phyloP scores from a whole-genome alignment of 2,888 invertebrate species.

The Cephus spinipes region DNA sequence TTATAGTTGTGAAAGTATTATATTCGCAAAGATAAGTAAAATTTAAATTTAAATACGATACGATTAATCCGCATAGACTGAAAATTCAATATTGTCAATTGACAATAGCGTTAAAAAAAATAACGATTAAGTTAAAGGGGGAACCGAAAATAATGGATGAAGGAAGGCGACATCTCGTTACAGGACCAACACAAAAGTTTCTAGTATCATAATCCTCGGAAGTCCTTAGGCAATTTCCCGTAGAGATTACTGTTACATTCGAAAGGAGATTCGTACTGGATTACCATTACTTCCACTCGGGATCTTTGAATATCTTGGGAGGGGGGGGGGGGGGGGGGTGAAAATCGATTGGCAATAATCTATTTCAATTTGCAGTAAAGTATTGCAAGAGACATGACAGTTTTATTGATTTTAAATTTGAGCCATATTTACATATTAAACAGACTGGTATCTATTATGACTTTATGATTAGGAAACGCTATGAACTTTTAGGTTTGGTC shows the following conservation, averaged over 20 bases:
- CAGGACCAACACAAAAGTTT: conserved; percentile 8
- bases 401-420: conserved; percentile 19
- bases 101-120: neutral
- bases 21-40: neutral
- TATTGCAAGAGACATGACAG: conserved; percentile 31
- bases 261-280: conserved; percentile 56
- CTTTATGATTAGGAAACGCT: neutral
- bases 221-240: conserved; percentile 33
- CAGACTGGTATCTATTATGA: conserved; percentile 11
- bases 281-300: conserved; percentile 61
- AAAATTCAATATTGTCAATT: neutral
- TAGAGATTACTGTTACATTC: conserved; percentile 44
- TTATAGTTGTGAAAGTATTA: neutral
- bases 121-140: neutral
- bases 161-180: neutral
- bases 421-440: conserved; percentile 28
- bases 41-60: neutral
- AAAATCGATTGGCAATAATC: conserved; percentile 55
- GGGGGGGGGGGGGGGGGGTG: conserved; percentile 25
- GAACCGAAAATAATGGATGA: neutral
- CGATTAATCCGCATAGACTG: neutral
- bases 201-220: conserved; percentile 59
- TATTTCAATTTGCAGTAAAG: conserved; percentile 62
- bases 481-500: neutral
- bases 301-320: conserved; percentile 37